phyloP scores from a whole-genome alignment of 2,797 vertebrate genomes.

The Phataginus tricuspis region DNA sequence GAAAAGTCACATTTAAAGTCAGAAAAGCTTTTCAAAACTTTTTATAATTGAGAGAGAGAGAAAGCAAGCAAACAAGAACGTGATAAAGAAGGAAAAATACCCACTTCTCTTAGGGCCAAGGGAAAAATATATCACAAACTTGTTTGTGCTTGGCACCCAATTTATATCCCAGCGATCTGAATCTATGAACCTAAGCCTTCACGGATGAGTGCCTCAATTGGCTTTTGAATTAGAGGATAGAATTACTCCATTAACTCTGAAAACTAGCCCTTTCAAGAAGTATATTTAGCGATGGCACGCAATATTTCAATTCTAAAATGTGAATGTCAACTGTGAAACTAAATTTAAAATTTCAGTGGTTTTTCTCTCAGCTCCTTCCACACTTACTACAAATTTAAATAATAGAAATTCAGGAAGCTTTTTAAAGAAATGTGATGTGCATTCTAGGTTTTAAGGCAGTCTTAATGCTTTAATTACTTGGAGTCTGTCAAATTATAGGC shows the following conservation, averaged over 20 bases:
- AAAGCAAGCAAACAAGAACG: background rate
- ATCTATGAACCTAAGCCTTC: constrained; percentile 45
- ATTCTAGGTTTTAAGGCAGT: constrained; percentile 32
- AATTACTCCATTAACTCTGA: constrained; percentile 67
- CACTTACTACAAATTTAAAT: constrained; percentile 44
- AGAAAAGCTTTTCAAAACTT: background rate
- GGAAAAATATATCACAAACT: background rate
- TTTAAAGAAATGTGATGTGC: constrained; percentile 16
- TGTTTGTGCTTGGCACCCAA: constrained; percentile 2
- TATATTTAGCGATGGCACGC: background rate
- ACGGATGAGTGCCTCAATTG: background rate
- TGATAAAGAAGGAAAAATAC: background rate
- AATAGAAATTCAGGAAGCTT: constrained; percentile 6
- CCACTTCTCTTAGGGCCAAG: background rate
- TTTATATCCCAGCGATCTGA: constrained; percentile 26
- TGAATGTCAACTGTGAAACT: constrained; percentile 52
- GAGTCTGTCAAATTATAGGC: constrained; percentile 16
- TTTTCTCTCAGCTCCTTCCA: constrained; percentile 41
- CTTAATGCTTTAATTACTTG: constrained; percentile 52
- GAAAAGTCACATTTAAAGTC: background rate
- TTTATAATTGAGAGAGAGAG: background rate
- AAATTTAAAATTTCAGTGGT: constrained; percentile 54
- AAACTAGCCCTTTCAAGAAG: constrained; percentile 53
- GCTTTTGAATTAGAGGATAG: constrained; percentile 57
- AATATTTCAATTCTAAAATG: constrained; percentile 35